Evolutionary conservation across 1,140 invertebrate species (phyloP), one percentile per base, ranked within the genome.

Genomic region (Theocolax elegans): DNA sequence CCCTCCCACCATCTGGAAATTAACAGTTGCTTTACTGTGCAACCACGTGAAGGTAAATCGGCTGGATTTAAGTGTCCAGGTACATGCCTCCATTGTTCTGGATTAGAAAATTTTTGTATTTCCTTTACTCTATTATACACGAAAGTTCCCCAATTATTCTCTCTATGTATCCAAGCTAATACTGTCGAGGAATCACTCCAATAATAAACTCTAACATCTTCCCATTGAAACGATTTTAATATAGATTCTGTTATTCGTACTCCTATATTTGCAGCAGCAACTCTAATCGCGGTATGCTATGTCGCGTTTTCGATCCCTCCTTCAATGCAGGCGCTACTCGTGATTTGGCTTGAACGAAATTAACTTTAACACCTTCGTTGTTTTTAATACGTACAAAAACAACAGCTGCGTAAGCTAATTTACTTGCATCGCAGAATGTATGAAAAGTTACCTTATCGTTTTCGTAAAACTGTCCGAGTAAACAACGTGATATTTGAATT

Each of bases 1-100:
- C 83, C 79, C 74, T 83, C 76, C 77, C 77, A 82, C 81, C 81
- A 86, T 77, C 75, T 72, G 9, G 74, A 76, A 25, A 78, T 69
- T 15, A n/a, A n/a, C n/a, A n/a, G n/a, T n/a, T n/a, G n/a, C n/a
- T n/a, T n/a, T n/a, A n/a, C n/a, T n/a, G n/a, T n/a, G n/a, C n/a
- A n/a, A n/a, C n/a, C n/a, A n/a, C n/a, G n/a, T n/a, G n/a, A n/a
- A n/a, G n/a, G n/a, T n/a, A n/a, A n/a, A n/a, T n/a, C n/a, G n/a
- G n/a, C n/a, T n/a, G n/a, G n/a, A n/a, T n/a, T n/a, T n/a, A 80
- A 10, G 1, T 46, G 2, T 6, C 71, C 59, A 3, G 49, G 64
- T 27, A 70, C 60, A 23, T 73, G 49, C 23, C 56, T 21, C 60
- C 60, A 73, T 4, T 59, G 13, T 7, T 51, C 29, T 3, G 44